phyloP scores from a whole-genome alignment of 2,888 invertebrate genomes.

The Chrysolina haemoptera region DNA sequence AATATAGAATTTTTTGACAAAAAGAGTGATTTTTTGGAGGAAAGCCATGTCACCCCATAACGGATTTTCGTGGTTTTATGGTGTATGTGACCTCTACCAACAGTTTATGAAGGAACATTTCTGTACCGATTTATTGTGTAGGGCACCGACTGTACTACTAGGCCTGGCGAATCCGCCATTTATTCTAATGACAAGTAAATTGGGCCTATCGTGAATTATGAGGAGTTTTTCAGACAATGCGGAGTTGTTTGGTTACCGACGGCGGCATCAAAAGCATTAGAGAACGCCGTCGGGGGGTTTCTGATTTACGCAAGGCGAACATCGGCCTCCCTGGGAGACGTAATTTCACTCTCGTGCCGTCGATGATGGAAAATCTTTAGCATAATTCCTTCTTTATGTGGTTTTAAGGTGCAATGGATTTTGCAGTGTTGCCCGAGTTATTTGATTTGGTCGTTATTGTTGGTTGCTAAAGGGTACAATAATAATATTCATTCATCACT shows the following conservation, averaged over 20 bases:
- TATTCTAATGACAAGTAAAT: constrained; percentile 6
- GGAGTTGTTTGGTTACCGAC: background rate
- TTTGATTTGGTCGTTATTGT: too few relatives aligned
- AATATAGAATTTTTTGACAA: too few relatives aligned
- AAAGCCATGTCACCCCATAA: too few relatives aligned
- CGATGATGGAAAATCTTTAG: background rate
- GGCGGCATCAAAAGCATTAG: background rate
- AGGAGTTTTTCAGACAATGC: constrained; percentile 9
- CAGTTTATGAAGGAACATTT: too few relatives aligned
- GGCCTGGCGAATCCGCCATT: constrained; percentile 12
- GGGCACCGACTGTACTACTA: too few relatives aligned
- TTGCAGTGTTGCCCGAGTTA: too few relatives aligned
- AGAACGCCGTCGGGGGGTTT: background rate
- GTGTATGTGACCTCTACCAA: too few relatives aligned
- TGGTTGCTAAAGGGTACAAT: too few relatives aligned
- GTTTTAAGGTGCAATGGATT: background rate
- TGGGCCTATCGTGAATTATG: background rate
- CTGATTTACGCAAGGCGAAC: background rate
- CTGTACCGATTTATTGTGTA: too few relatives aligned
- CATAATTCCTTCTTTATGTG: background rate
- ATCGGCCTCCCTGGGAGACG: constrained; percentile 1
- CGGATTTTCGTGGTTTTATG: too few relatives aligned
- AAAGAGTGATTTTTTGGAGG: too few relatives aligned
- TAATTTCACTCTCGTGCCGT: constrained; percentile 3
- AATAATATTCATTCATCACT: too few relatives aligned